Conservation (phyloP, 1,140 invertebrate genomes). For the Dinoponera quadriceps region DNA sequence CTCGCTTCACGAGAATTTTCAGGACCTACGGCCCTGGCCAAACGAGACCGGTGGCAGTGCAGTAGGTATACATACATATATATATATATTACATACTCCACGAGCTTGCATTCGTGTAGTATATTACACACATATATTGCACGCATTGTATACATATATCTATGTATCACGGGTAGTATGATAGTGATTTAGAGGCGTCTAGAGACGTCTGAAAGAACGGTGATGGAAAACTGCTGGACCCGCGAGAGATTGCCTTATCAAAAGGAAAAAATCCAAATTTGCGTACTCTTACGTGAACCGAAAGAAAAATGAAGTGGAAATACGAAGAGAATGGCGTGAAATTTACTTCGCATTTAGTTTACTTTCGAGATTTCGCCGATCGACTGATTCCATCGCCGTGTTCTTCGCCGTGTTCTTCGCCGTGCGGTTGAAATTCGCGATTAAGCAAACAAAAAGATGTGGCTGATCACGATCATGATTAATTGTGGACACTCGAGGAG, state of each 20-base stretch:
- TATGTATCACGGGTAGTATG: slow-evolving; percentile 5
- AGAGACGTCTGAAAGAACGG: neutral
- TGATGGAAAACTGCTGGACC: slow-evolving; percentile 1
- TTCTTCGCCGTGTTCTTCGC: slow-evolving; percentile 1
- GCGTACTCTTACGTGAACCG: neutral
- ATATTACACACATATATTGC: slow-evolving; percentile 6
- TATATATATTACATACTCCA: neutral
- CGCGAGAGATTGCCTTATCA: neutral
- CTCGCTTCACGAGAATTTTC: slow-evolving; percentile 71
- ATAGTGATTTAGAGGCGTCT: slow-evolving; percentile 6
- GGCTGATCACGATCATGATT: neutral
- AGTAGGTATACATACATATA: slow-evolving; percentile 76
- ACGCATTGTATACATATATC: slow-evolving; percentile 15
- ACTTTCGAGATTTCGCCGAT: neutral
- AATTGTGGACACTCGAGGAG: neutral
- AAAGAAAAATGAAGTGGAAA: neutral
- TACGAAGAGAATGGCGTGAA: no score
- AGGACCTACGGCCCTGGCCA: slow-evolving; percentile 52
- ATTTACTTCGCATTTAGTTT: no score
- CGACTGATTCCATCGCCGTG: slow-evolving; percentile 16
- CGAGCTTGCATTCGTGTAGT: slow-evolving; percentile 10
- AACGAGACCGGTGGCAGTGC: neutral
- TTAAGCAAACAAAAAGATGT: neutral
- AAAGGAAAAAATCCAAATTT: neutral
- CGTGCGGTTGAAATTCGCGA: neutral